A percentile compares a stretch with the other conserved stretches of the same genome.
Evolutionary conservation across 2,888 invertebrate genomes (phyloP).

Genomic region (Cerastis rubricosa): DNA sequence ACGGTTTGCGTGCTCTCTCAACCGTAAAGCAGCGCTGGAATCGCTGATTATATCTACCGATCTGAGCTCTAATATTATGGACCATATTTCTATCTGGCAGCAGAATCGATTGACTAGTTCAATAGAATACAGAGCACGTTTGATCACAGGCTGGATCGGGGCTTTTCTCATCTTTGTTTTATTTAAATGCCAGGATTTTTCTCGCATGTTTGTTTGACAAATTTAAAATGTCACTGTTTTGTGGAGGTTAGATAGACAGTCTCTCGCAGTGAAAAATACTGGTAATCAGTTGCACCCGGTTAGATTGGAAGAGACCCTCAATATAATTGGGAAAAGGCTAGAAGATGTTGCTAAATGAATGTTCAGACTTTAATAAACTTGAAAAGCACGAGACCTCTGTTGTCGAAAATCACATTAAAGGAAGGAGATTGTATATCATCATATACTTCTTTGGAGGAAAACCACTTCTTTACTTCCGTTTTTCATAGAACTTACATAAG

Average conservation of each 20-base stretch:
- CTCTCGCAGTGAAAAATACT: neutral
- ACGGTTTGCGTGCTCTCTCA: conserved; percentile 39
- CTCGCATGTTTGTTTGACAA: neutral
- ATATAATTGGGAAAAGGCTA: neutral
- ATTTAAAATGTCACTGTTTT: neutral
- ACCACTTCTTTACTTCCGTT: neutral
- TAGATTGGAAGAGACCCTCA: neutral
- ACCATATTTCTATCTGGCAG: conserved; percentile 27
- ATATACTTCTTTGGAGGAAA: neutral
- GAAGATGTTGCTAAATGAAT: neutral
- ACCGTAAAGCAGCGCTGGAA: conserved; percentile 35
- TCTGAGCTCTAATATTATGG: conserved; percentile 33
- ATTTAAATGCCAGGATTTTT: conserved; percentile 24
- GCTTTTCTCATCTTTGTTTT: conserved; percentile 29
- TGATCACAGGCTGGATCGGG: conserved; percentile 7
- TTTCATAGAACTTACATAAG: neutral
- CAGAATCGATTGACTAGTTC: conserved; percentile 29
- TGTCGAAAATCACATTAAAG: neutral
- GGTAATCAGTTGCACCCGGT: neutral
- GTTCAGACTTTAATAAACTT: neutral
- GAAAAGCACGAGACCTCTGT: neutral
- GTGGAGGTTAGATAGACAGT: neutral
- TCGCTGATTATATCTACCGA: conserved; percentile 40
- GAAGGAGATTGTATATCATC: neutral
- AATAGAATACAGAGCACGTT: conserved; percentile 53